A percentile compares a stretch with the other conserved stretches of the same genome.
These are phyloP conservation scores for Calycopis cecrops DNA, from an alignment of 1,140 invertebrate genomes.

Conservation along the genomic window DNA sequence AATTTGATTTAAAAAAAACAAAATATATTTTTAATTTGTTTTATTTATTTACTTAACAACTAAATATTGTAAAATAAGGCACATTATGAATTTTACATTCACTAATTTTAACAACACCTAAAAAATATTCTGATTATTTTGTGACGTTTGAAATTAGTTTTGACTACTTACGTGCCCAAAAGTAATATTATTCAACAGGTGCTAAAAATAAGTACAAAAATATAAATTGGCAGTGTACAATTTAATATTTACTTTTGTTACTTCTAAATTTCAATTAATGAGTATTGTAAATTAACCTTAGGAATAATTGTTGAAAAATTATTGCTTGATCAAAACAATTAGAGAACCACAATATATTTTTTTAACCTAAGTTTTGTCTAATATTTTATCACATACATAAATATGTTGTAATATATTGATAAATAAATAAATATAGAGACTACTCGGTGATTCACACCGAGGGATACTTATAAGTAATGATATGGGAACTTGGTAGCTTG, in stretches of 20 bases:
- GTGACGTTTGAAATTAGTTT: neutral
- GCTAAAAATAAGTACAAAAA: neutral
- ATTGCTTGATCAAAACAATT: too few relatives aligned
- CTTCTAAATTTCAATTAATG: too few relatives aligned
- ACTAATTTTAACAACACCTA: neutral
- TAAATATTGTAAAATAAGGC: constrained; percentile 11
- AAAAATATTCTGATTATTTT: neutral
- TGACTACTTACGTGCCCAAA: neutral
- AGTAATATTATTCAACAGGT: neutral
- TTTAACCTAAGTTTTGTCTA: neutral
- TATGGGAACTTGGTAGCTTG: constrained; percentile 7
- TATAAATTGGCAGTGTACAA: constrained; percentile 6
- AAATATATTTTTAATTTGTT: constrained; percentile 6
- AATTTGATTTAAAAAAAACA: neutral
- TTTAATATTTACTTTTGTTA: neutral
- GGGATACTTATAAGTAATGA: constrained; percentile 1
- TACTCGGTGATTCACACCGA: neutral
- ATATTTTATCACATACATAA: constrained; percentile 10
- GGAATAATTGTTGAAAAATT: too few relatives aligned
- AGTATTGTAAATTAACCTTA: too few relatives aligned
- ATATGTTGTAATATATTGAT: neutral
- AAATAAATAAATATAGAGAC: constrained; percentile 3
- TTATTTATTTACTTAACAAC: constrained; percentile 5
- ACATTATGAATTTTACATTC: constrained; percentile 9
- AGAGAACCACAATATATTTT: too few relatives aligned